phyloP scores from a whole-genome alignment of 2,113 vertebrate genomes.

The Dasyprocta punctata region DNA sequence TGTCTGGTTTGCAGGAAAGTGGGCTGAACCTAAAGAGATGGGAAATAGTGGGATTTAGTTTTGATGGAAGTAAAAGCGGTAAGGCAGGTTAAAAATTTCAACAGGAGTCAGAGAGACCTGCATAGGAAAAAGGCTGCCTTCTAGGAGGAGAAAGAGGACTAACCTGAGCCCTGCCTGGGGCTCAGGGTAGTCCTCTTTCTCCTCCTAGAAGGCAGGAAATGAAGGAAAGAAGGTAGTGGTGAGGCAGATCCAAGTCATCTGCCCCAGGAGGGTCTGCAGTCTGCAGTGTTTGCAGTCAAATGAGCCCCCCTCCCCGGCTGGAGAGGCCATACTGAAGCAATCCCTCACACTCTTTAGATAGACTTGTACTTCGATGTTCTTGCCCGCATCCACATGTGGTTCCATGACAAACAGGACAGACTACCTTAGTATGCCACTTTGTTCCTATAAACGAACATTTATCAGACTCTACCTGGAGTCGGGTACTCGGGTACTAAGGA shows the following conservation, averaged over 20 bases:
- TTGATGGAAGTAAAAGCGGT: neutral
- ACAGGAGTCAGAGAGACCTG: neutral
- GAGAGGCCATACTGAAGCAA: neutral
- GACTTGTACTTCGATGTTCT: neutral
- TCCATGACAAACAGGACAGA: neutral
- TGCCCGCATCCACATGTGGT: neutral
- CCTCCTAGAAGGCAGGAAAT: no score
- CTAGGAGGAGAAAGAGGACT: neutral
- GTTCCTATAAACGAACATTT: neutral
- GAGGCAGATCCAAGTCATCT: neutral
- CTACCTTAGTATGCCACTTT: no score
- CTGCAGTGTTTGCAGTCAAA: neutral
- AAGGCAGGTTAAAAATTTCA: neutral
- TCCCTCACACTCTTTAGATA: neutral
- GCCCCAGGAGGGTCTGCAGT: neutral
- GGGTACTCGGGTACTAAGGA: neutral
- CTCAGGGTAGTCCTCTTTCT: no score
- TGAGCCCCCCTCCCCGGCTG: neutral
- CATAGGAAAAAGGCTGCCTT: neutral
- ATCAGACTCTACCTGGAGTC: neutral
- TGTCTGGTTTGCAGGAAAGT: neutral
- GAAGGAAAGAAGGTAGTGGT: neutral
- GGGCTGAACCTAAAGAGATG: neutral
- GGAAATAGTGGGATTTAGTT: neutral
- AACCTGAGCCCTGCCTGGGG: no score